Evolutionary conservation across 2,888 invertebrate genomes (phyloP), one percentile per base, ranked within the genome.

Genomic region (Tiphia femorata): DNA sequence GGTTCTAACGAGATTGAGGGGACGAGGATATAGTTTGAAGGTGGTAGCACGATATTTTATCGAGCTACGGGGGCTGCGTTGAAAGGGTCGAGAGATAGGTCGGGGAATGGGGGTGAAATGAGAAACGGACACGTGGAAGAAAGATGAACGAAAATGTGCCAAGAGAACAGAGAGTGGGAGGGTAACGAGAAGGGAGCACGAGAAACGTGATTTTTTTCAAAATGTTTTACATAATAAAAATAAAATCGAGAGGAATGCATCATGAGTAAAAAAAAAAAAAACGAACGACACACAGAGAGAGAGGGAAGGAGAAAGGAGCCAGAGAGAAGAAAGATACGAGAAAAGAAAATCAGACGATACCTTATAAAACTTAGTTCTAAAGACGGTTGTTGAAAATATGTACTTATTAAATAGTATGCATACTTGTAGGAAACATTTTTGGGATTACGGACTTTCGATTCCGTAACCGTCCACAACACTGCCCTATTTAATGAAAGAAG

Each of bases 401-500:
- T 81, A 81, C 72, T 80, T 81, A 78, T 81, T 79, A 78, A 77
- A 75, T 81, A 81, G 78, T 76, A 73, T 76, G 73, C 78, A 79
- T 76, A 80, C 79, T 77, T 76, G 73, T 81, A 81, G 81, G 75
- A 76, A 76, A 77, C 73, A 76, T 78, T 79, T 78, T 80, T 78
- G 79, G 81, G 81, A 81, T 78, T 67, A 72, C 72, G 72, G 71
- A 69, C 50, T 33, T n/a, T 52, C 54, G 54, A 68, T 66, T 81
- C 79, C 81, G 81, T 81, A 80, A 77, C 79, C 81, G 81, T 81
- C 81, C 80, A 80, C 79, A 75, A 79, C 81, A 81, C 81, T 81
- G 81, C 81, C 81, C 81, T 79, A 72, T 76, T 71, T 75, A 76
- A 72, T 69, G 68, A 67, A 58, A 68, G 48, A 49, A 48, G 27